A percentile compares a stretch with the other conserved stretches of the same genome.
Conservation (phyloP, 2,113 vertebrate genomes). For the Ariopsis seemanni region DNA sequence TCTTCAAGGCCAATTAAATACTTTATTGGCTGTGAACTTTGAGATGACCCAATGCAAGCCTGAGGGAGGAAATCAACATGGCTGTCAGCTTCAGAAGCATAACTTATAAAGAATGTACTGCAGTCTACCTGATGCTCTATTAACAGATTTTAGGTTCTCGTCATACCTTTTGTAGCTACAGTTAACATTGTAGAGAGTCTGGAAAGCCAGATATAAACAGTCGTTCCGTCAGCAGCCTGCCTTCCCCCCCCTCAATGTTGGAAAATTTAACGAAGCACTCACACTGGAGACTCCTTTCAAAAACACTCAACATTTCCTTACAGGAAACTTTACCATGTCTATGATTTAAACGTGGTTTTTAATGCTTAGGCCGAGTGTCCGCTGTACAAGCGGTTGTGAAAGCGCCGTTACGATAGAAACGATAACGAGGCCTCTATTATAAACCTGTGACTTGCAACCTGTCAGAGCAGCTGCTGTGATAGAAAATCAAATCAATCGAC, state of each 20-base stretch:
- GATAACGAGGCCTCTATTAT: not conserved
- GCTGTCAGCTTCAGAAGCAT: not conserved
- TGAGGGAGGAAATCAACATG: not conserved
- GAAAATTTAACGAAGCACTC: not conserved
- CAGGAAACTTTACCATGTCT: not conserved
- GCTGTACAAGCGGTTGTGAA: not conserved
- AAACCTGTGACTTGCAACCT: not conserved
- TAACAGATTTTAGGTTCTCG: not conserved
- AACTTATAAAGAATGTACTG: not conserved
- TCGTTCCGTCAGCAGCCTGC: not conserved
- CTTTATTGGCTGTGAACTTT: conserved; percentile 3
- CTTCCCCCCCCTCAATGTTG: not conserved
- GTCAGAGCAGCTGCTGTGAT: not conserved
- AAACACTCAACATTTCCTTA: not conserved
- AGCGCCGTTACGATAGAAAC: not conserved
- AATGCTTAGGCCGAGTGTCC: not conserved
- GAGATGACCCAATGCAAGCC: not conserved
- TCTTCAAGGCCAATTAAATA: not conserved
- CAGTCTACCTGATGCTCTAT: not conserved
- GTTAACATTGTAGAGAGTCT: not conserved
- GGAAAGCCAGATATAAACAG: not conserved
- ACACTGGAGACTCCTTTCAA: not conserved
- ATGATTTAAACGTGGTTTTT: not conserved
- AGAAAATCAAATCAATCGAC: not conserved
- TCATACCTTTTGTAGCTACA: not conserved